Evolutionary conservation across 2,113 vertebrate genomes (phyloP), one percentile per base, ranked within the genome.

Genomic region (Tupaia tana): DNA sequence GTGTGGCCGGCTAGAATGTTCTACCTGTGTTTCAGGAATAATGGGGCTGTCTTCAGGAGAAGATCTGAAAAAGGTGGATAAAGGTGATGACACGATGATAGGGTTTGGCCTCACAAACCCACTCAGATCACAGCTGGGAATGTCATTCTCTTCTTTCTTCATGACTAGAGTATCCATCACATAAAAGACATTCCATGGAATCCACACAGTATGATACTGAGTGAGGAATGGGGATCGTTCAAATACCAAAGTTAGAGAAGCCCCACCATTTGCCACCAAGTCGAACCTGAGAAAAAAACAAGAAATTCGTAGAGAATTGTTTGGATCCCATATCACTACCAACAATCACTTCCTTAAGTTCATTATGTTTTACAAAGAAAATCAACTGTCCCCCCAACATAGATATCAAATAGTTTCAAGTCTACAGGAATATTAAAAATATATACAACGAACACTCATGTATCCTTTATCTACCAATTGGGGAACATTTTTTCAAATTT

Each of bases 141-240:
- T 99, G 98, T 99, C 99, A 71, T 99, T 99, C 96, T 99, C 99
- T 64, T 99, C 99, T 83, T 99, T 99, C 98, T 99, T 99, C 99
- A 99, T 99, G 97, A 99, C 99, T n/a, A 99, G 98, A 0, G 99
- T 99, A 92, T 99, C 99, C 99, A 99, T 99, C 95, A 99, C 99
- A 74, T 99, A 99, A 96, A 99, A 99, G 24, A 99, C 99, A 80
- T 99, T 99, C 99, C 99, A 99, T 2, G 99, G 99, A 92, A 99
- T 98, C 99, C 99, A 99, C 1, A 99, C 99, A 0, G 99, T 99
- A 92, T 99, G 99, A 94, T 99, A 98, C 97, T 99, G 98, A 4
- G 99, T 98, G 86, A 99, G 99, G 98, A 99, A 99, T 0, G 99
- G 99, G 20, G 99, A 98, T 1, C 99, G 99, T 95, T 99, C 99